These are phyloP conservation scores for Rhabdornis inornatus DNA, from an alignment of 2,113 vertebrate genomes.

Conservation along the genomic window DNA sequence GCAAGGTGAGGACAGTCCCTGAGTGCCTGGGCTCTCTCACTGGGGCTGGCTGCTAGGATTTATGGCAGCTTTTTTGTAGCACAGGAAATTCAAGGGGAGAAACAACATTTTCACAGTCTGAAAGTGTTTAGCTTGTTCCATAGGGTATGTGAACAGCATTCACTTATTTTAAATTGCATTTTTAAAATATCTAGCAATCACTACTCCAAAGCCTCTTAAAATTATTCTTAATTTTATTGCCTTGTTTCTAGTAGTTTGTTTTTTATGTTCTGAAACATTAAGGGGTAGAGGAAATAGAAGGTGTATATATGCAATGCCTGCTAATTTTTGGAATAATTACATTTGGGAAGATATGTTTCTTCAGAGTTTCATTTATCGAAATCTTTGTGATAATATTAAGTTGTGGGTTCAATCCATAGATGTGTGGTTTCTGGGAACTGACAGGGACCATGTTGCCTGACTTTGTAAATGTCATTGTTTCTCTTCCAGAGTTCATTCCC, in stretches of 20 bases:
- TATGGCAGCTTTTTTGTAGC: background rate
- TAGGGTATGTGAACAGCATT: background rate
- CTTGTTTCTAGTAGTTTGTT: background rate
- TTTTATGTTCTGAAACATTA: background rate
- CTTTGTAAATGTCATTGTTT: background rate
- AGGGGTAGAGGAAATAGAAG: background rate
- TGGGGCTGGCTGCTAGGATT: background rate
- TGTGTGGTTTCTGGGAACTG: fast-evolving
- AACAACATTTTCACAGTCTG: background rate
- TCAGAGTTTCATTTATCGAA: background rate
- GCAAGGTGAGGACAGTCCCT: constrained; percentile 80
- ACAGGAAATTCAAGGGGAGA: background rate
- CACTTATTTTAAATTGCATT: background rate
- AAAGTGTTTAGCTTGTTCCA: background rate
- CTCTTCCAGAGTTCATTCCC: constrained; percentile 89
- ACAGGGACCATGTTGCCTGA: background rate
- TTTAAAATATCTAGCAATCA: background rate
- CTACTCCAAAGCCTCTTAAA: background rate
- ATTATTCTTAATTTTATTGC: background rate
- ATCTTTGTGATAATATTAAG: background rate
- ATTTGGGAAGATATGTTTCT: background rate
- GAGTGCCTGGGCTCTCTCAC: background rate
- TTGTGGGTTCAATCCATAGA: background rate
- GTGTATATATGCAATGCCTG: background rate
- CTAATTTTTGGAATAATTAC: background rate